Conservation (phyloP, 1,140 invertebrate genomes). For the Conus ventricosus region DNA sequence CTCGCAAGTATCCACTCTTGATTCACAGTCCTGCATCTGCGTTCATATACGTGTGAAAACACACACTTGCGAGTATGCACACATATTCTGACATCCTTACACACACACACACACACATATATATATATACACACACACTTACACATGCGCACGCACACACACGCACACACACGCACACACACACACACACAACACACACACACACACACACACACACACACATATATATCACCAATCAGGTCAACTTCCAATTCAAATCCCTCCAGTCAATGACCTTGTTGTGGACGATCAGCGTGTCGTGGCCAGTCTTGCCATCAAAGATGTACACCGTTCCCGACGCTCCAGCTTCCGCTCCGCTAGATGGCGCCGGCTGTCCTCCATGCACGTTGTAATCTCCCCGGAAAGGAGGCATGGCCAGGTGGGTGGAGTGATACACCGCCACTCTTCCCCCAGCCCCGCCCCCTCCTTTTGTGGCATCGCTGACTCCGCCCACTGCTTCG, state of each 20-base stretch:
- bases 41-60: too few relatives aligned
- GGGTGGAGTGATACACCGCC: constrained; percentile 61
- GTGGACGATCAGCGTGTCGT: constrained; percentile 53
- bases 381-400: constrained; percentile 56
- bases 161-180: too few relatives aligned
- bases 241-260: too few relatives aligned
- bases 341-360: constrained; percentile 55
- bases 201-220: background rate
- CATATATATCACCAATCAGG: too few relatives aligned
- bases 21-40: too few relatives aligned
- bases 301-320: constrained; percentile 39
- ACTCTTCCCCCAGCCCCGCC: constrained; percentile 64
- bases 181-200: background rate
- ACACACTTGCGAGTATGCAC: too few relatives aligned
- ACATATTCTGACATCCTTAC: too few relatives aligned
- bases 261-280: constrained; percentile 45
- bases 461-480: constrained; percentile 48
- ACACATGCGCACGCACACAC: too few relatives aligned
- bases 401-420: constrained; percentile 55
- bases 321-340: constrained; percentile 62
- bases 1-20: too few relatives aligned
- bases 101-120: too few relatives aligned
- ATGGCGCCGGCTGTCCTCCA: constrained; percentile 46
- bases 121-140: too few relatives aligned
- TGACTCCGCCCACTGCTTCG: constrained; percentile 56